A percentile compares a stretch with the other conserved stretches of the same genome.
phyloP scores from a whole-genome alignment of 2,888 invertebrate species.

The Panorpa germanica region DNA sequence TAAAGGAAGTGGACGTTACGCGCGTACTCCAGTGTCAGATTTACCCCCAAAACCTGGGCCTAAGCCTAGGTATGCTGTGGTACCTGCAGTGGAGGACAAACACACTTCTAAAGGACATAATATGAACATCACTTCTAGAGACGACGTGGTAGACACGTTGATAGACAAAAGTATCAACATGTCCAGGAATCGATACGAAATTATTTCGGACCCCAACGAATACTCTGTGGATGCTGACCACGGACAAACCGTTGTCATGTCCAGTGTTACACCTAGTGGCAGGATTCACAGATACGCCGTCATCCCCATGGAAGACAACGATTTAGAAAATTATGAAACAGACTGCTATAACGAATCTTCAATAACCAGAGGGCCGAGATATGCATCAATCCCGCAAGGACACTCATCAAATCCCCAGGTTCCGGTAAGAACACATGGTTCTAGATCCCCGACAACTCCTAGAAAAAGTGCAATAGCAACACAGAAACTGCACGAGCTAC shows the following conservation, averaged over 20 bases:
- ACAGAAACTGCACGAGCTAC: conserved; percentile 53
- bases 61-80: conserved; percentile 39
- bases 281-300: conserved; percentile 33
- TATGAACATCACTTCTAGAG: no score
- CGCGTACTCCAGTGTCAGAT: conserved; percentile 31
- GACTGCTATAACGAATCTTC: conserved; percentile 26
- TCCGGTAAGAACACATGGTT: conserved; percentile 10
- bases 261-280: no score
- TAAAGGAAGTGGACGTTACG: conserved; percentile 24
- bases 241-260: no score
- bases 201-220: conserved; percentile 26
- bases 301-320: conserved; percentile 34
- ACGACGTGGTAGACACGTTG: conserved; percentile 24
- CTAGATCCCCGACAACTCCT: conserved; percentile 24
- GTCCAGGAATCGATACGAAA: conserved; percentile 25
- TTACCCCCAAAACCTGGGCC: conserved; percentile 19
- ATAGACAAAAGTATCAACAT: no score
- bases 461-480: conserved; percentile 48
- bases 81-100: conserved; percentile 43
- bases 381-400: conserved; percentile 20
- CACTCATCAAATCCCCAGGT: conserved; percentile 9
- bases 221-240: no score
- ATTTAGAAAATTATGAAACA: conserved; percentile 19
- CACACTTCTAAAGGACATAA: no score
- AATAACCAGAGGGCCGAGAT: conserved; percentile 14